Percentiles rank a stretch among this genome's conserved stretches.
Conservation (phyloP, 2,797 vertebrate genomes). For the Alcedo atthis region DNA sequence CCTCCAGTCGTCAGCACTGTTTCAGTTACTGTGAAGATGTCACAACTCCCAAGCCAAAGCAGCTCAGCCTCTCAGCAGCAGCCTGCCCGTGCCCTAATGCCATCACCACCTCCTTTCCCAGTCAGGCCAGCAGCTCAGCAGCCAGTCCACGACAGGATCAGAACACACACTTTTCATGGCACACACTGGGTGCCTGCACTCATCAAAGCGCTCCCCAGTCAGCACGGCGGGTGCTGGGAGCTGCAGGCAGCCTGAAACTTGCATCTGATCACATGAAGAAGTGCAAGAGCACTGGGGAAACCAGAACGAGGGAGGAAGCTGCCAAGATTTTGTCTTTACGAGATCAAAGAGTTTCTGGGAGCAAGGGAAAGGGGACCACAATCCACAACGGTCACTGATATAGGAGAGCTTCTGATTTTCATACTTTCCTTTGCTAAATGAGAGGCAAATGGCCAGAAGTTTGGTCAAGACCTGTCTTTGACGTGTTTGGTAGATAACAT, state of each 20-base stretch:
- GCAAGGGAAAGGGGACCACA: background rate
- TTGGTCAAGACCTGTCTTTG: background rate
- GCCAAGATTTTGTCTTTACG: background rate
- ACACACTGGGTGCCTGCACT: background rate
- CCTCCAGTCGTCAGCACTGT: background rate
- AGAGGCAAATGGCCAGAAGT: background rate
- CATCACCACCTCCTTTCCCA: rapidly evolving
- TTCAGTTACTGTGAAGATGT: background rate
- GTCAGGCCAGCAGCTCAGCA: background rate
- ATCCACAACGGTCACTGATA: background rate
- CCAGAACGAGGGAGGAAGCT: background rate
- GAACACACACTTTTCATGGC: background rate
- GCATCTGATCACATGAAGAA: background rate
- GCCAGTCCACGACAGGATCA: background rate
- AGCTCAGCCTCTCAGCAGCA: background rate
- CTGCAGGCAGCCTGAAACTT: background rate
- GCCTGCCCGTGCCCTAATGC: background rate
- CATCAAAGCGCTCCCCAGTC: background rate
- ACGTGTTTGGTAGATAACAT: background rate
- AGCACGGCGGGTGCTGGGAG: background rate
- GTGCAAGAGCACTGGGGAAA: background rate
- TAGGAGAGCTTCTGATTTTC: background rate
- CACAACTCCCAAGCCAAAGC: background rate
- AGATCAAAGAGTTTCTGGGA: background rate
- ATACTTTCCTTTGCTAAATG: background rate